These are phyloP conservation scores for Allygus modestus DNA, from an alignment of 2,888 invertebrate genomes.

Conservation along the genomic window DNA sequence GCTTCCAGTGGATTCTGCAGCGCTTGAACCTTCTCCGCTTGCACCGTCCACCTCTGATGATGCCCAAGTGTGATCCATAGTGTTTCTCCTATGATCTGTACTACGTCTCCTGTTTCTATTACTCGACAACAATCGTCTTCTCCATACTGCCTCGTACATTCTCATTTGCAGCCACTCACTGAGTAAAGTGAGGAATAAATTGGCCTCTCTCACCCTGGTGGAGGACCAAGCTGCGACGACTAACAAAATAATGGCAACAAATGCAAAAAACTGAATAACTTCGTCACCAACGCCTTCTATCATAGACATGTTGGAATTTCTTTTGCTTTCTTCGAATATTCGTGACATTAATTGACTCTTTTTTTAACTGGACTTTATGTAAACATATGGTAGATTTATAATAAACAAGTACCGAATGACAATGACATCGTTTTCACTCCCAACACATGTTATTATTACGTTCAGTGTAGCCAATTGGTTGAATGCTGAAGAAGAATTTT, in stretches of 20 bases:
- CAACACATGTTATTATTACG: no score
- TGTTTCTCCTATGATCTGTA: neutral
- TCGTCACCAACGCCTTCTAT: neutral
- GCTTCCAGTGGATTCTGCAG: neutral
- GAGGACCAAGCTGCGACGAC: neutral
- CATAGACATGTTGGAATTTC: neutral
- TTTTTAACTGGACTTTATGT: no score
- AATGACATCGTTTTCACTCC: no score
- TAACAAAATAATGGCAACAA: neutral
- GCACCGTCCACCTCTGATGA: neutral
- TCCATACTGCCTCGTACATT: neutral
- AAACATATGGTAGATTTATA: no score
- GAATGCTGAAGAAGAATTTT: no score
- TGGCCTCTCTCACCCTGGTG: neutral
- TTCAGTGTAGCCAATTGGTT: no score
- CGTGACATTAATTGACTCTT: no score
- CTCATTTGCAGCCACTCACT: neutral
- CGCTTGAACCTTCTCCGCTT: neutral
- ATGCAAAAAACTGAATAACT: neutral
- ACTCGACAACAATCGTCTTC: neutral
- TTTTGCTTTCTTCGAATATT: neutral
- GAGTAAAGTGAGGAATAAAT: neutral
- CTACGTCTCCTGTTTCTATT: neutral
- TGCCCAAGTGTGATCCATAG: neutral
- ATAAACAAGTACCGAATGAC: no score